phyloP scores from a whole-genome alignment of 2,797 vertebrate species.

The Intellagama lesueurii region DNA sequence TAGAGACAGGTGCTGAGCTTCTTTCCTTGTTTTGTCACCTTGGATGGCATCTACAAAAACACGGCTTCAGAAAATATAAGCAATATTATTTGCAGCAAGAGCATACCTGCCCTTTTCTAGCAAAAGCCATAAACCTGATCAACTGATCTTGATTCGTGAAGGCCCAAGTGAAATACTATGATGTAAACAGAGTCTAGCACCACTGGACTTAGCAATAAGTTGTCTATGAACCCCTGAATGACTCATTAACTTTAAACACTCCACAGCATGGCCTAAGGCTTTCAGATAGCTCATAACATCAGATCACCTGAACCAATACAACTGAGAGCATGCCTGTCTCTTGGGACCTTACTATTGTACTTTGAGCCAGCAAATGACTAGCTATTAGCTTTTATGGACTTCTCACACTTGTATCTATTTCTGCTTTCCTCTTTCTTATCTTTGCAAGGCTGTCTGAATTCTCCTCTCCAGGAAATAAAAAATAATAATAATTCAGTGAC shows the following conservation, averaged over 20 bases:
- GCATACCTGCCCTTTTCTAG: background rate
- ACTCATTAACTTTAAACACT: background rate
- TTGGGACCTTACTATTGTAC: too few species aligned
- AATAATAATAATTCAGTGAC: background rate
- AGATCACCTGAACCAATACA: too few species aligned
- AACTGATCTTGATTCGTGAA: background rate
- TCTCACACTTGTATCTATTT: too few species aligned
- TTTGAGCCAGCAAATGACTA: too few species aligned
- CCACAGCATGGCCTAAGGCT: background rate
- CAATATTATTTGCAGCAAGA: background rate
- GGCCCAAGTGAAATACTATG: background rate
- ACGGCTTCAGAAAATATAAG: background rate
- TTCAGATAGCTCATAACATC: too few species aligned
- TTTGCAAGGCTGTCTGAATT: too few species aligned
- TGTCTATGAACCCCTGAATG: background rate
- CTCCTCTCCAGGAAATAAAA: background rate
- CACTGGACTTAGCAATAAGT: background rate
- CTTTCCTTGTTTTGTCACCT: background rate
- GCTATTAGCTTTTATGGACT: too few species aligned
- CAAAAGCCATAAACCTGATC: background rate
- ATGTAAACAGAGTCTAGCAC: background rate
- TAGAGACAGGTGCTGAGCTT: slow-evolving; percentile 18
- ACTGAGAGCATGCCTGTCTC: too few species aligned
- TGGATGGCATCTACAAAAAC: background rate
- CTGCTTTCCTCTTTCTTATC: too few species aligned